A percentile compares a stretch with the other conserved stretches of the same genome.
Evolutionary conservation across 2,888 invertebrate genomes (phyloP).

Genomic region (Panorpa germanica): DNA sequence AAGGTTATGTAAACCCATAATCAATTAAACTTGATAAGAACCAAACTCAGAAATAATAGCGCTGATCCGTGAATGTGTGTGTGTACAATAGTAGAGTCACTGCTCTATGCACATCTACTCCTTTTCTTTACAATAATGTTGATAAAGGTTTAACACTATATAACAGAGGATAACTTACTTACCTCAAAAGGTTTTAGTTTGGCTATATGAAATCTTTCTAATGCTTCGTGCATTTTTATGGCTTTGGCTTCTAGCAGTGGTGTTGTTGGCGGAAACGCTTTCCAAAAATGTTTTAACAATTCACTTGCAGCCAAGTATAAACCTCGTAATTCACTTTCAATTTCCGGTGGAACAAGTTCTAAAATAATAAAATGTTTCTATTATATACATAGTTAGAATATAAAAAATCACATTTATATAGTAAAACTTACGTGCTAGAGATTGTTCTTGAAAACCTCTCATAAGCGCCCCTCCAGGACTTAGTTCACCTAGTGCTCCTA

Average conservation of each 20-base stretch:
- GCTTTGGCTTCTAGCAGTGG: slow-evolving; percentile 59
- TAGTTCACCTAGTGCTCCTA: slow-evolving; percentile 70
- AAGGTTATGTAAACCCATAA: too few species aligned
- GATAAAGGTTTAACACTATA: slow-evolving; percentile 3
- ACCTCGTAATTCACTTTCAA: slow-evolving; percentile 67
- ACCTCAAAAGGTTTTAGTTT: slow-evolving; percentile 77
- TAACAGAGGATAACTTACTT: slow-evolving; percentile 14
- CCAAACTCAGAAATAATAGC: too few species aligned
- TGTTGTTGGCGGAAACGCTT: slow-evolving; percentile 70
- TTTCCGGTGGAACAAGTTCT: slow-evolving; percentile 71
- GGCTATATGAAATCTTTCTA: slow-evolving; percentile 72
- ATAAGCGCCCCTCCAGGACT: slow-evolving; percentile 83
- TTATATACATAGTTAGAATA: slow-evolving; percentile 7
- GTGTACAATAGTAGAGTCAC: too few species aligned
- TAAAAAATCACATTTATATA: slow-evolving; percentile 3
- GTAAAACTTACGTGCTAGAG: slow-evolving; percentile 44
- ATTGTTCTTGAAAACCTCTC: slow-evolving; percentile 70
- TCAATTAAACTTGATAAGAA: too few species aligned
- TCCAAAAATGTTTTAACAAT: slow-evolving; percentile 86
- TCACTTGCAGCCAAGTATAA: slow-evolving; percentile 78
- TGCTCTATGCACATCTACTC: too few species aligned
- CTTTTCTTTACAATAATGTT: slow-evolving; percentile 7
- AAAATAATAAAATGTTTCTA: slow-evolving; percentile 16
- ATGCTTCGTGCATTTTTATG: slow-evolving; percentile 73
- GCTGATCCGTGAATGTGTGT: too few species aligned